Evolutionary conservation across 1,140 invertebrate species (phyloP).

Genomic region (Drosophila pandora): DNA sequence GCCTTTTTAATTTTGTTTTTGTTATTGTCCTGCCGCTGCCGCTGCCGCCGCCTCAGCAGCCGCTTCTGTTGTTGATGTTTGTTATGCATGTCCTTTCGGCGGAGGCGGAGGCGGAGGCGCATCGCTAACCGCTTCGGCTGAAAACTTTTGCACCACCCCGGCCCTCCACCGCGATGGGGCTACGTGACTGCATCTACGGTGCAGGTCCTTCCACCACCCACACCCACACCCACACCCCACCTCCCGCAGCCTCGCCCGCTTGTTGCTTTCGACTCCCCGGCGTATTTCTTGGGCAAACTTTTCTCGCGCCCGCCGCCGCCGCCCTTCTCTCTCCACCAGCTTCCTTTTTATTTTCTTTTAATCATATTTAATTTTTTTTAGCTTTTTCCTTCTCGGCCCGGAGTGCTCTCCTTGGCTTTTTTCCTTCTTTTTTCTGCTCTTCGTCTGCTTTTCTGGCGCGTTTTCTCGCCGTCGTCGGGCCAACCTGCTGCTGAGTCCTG

Average conservation of each 20-base stretch:
- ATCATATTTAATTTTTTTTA: slow-evolving; percentile 81
- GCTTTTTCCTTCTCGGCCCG: slow-evolving; percentile 64
- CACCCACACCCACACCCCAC: neutral
- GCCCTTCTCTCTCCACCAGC: neutral
- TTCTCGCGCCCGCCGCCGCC: slow-evolving; percentile 17
- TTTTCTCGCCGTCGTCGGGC: slow-evolving; percentile 44
- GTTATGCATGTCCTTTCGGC: slow-evolving; percentile 40
- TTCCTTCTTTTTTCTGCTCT: slow-evolving; percentile 32
- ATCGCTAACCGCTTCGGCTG: slow-evolving; percentile 9
- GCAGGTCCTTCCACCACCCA: slow-evolving; percentile 9
- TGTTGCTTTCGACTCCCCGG: slow-evolving; percentile 69
- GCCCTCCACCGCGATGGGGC: neutral
- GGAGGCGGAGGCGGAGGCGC: slow-evolving; percentile 23
- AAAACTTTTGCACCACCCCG: slow-evolving; percentile 13
- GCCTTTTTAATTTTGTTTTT: slow-evolving; percentile 45
- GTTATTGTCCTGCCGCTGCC: slow-evolving; percentile 30
- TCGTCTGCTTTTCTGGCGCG: slow-evolving; percentile 38
- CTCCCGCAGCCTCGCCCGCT: slow-evolving; percentile 46
- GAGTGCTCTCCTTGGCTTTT: slow-evolving; percentile 22
- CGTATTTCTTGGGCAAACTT: slow-evolving; percentile 60
- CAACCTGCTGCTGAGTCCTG: slow-evolving; percentile 63
- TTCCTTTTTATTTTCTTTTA: slow-evolving; percentile 75
- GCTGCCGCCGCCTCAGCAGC: neutral
- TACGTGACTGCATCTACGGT: slow-evolving; percentile 55
- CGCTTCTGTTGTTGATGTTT: slow-evolving; percentile 23